Evolutionary conservation across 2,797 vertebrate species (phyloP), one percentile per base, ranked within the genome.

Genomic region (Onychomys arenicola): DNA sequence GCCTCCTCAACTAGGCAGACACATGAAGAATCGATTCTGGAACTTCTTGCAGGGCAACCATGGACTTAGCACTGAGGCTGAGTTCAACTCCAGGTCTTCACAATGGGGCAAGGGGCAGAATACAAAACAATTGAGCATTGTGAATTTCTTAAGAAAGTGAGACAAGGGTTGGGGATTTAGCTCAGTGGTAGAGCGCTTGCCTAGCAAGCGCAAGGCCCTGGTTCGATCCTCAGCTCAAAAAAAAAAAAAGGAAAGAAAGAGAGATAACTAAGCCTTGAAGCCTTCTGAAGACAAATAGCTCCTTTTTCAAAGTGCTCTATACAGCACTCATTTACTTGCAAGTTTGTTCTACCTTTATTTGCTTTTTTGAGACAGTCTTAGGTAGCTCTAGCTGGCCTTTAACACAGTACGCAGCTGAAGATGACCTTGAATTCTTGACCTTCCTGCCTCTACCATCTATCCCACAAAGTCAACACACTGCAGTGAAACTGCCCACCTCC

Each of bases 381-480:
- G 3, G 2, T n/a, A 21, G 63, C 65, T n/a, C 21, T n/a, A 69
- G 34, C 32, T 25, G 52, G 78, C 11, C 34, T 81, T 81, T 11
- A 80, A 55, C 32, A 32, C 17, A 49, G 32, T n/a, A n/a, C 55
- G 37, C 23, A 27, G 55, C 13, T 32, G 40, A 84, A 21, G 40
- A 43, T 46, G 37, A 32, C 16, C 27, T 34, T 43, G 37, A 84
- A 63, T 65, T 46, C 29, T 9, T 87, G 7, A 87, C 37, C 23
- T 49, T 37, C 49, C n/a, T 37, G 16, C 14, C 34, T 73, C 46
- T 55, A 65, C 9, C 11, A 81, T 77, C 14, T 46, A 73, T 63
- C 71, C n/a, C 12, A 90, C 82, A 83, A 93, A 88, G 11, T 80
- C 78, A 34, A 91, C 16, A 92, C 10, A 93, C 6, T 92, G 92